Evolutionary conservation across 2,888 invertebrate species (phyloP).

Genomic region (Hemaris fuciformis): DNA sequence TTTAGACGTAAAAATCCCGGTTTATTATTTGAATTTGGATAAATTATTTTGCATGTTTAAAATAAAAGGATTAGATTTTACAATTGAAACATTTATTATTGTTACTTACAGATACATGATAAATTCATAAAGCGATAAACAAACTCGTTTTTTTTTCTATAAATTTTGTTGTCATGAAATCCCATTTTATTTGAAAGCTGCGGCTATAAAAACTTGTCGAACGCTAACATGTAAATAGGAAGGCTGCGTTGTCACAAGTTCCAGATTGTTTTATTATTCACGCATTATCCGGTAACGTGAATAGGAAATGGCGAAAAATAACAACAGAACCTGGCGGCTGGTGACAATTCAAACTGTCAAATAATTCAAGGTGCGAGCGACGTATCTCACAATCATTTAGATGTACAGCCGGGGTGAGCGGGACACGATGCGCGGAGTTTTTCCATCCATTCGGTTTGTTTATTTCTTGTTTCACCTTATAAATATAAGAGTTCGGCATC

Average conservation of each 20-base stretch:
- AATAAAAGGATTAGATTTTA: background rate
- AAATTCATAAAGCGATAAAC: no score
- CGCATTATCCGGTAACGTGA: constrained; percentile 38
- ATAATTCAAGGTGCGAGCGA: constrained; percentile 72
- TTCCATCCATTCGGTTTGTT: constrained; percentile 72
- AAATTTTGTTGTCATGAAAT: background rate
- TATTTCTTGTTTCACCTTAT: constrained; percentile 72
- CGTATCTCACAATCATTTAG: constrained; percentile 76
- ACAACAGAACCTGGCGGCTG: constrained; percentile 52
- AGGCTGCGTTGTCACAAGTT: constrained; percentile 33
- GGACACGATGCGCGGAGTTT: constrained; percentile 38
- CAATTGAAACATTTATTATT: background rate
- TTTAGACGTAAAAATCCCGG: constrained; percentile 25
- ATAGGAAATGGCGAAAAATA: constrained; percentile 50
- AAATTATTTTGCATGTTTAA: background rate
- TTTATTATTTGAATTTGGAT: constrained; percentile 18
- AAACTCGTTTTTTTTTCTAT: background rate
- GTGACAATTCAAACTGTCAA: constrained; percentile 74
- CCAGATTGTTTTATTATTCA: constrained; percentile 56
- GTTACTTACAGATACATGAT: background rate
- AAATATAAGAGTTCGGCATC: constrained; percentile 76
- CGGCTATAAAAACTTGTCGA: background rate
- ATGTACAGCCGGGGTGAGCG: constrained; percentile 55
- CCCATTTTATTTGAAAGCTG: background rate
- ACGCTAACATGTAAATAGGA: background rate